A percentile compares a stretch with the other conserved stretches of the same genome.
Evolutionary conservation across 2,888 invertebrate species (phyloP).

Genomic region (Molanna angustata): DNA sequence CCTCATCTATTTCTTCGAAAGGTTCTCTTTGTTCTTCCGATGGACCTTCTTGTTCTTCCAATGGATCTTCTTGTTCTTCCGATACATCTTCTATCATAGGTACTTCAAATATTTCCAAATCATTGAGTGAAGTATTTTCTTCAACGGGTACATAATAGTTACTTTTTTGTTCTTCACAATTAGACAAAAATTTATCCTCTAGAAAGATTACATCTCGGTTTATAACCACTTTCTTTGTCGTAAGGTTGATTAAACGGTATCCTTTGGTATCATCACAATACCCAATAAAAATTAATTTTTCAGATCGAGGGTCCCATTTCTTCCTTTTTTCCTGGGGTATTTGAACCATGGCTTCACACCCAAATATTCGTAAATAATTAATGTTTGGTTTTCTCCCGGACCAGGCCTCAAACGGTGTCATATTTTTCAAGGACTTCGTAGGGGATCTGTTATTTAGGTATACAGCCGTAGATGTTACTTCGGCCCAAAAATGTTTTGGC

Average conservation of each 20-base stretch:
- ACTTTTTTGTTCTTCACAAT: neutral
- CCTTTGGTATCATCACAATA: slow-evolving; percentile 1
- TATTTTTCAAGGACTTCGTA: neutral
- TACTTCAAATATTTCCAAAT: no score
- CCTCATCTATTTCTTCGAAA: no score
- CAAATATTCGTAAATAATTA: neutral
- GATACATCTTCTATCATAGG: no score
- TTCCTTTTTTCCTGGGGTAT: neutral
- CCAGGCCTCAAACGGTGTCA: slow-evolving; percentile 2
- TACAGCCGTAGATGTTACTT: neutral
- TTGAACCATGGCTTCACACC: neutral
- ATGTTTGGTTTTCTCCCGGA: neutral
- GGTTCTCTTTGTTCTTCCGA: neutral
- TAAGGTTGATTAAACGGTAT: no score
- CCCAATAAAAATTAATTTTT: neutral
- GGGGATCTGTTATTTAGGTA: neutral
- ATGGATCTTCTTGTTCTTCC: no score
- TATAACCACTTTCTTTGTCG: no score
- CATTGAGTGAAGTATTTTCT: neutral
- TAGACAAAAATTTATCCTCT: no score
- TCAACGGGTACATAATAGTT: neutral
- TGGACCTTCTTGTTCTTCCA: no score
- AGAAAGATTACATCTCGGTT: no score
- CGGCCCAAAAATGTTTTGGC: neutral
- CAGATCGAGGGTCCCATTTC: neutral